phyloP scores from a whole-genome alignment of 2,888 invertebrate species.

The Sceliomorpha sp. region DNA sequence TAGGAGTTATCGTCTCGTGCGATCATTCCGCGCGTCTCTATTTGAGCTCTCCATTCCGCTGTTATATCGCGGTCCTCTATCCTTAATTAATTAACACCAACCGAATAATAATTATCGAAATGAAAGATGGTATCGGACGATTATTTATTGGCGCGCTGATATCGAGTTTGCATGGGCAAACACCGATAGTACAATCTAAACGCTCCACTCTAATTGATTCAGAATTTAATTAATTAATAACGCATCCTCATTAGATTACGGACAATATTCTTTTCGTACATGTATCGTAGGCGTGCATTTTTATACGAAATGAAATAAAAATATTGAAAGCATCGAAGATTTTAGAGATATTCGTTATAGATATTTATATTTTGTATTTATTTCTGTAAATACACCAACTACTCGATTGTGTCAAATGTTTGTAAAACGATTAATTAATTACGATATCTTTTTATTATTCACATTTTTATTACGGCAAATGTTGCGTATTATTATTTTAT shows the following conservation, averaged over 20 bases:
- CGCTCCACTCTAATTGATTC: conserved; percentile 71
- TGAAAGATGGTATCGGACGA: conserved; percentile 75
- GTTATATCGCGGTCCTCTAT: conserved; percentile 55
- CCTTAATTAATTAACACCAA: conserved; percentile 78
- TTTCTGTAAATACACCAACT: too few relatives aligned
- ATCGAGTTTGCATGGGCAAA: conserved; percentile 53
- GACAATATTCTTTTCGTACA: too few relatives aligned
- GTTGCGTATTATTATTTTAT: too few relatives aligned
- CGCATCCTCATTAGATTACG: conserved; percentile 57
- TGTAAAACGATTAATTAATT: too few relatives aligned
- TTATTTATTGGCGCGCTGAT: conserved; percentile 73
- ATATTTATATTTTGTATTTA: too few relatives aligned
- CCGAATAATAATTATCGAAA: conserved; percentile 77
- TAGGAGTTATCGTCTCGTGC: conserved; percentile 71
- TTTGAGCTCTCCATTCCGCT: conserved; percentile 51
- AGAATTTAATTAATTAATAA: conserved; percentile 72
- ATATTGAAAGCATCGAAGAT: too few relatives aligned
- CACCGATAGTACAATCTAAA: conserved; percentile 67
- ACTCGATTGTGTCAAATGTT: too few relatives aligned
- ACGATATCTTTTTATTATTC: too few relatives aligned
- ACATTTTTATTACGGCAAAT: too few relatives aligned
- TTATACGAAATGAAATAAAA: too few relatives aligned
- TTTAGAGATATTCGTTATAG: too few relatives aligned
- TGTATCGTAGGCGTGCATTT: too few relatives aligned
- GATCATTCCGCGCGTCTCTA: conserved; percentile 64